Evolutionary conservation across 2,113 vertebrate species (phyloP).

Genomic region (Apteryx mantelli): DNA sequence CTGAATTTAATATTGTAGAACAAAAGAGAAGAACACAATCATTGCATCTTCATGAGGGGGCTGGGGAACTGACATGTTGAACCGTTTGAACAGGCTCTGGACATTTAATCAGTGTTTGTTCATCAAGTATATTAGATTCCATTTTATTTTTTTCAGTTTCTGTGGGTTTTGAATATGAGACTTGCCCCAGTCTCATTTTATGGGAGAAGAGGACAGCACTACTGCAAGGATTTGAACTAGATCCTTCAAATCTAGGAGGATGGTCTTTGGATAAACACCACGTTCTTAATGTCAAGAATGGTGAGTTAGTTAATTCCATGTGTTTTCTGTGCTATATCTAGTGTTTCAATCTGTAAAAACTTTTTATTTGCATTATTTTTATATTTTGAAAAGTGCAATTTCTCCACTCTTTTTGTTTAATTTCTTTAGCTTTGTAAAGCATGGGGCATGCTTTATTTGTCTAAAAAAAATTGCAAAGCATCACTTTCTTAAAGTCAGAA

Average conservation of each 20-base stretch:
- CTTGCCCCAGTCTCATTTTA: slow-evolving; percentile 92
- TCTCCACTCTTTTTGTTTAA: neutral
- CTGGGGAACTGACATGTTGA: neutral
- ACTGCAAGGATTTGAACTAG: slow-evolving; percentile 95
- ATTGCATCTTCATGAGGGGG: neutral
- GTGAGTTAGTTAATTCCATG: slow-evolving; percentile 72
- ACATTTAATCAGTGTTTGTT: neutral
- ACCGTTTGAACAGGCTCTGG: neutral
- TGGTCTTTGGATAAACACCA: slow-evolving; percentile 99
- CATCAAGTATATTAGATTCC: slow-evolving; percentile 8
- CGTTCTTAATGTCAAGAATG: slow-evolving; percentile 92
- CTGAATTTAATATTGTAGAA: slow-evolving; percentile 46
- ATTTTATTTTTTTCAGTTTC: slow-evolving; percentile 83
- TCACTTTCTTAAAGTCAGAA: neutral
- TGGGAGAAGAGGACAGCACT: slow-evolving; percentile 96
- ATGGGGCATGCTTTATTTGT: neutral
- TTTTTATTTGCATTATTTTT: neutral
- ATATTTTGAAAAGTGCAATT: neutral
- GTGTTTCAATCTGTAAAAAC: neutral
- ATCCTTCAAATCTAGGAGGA: slow-evolving; percentile 93
- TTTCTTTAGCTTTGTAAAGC: neutral
- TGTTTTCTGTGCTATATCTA: neutral
- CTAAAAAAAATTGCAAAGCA: neutral
- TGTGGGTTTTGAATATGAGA: slow-evolving; percentile 98
- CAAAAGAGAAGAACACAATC: slow-evolving; percentile 28